Evolutionary conservation across 2,797 vertebrate species (phyloP).

Genomic region (Cyclura pinguis): DNA sequence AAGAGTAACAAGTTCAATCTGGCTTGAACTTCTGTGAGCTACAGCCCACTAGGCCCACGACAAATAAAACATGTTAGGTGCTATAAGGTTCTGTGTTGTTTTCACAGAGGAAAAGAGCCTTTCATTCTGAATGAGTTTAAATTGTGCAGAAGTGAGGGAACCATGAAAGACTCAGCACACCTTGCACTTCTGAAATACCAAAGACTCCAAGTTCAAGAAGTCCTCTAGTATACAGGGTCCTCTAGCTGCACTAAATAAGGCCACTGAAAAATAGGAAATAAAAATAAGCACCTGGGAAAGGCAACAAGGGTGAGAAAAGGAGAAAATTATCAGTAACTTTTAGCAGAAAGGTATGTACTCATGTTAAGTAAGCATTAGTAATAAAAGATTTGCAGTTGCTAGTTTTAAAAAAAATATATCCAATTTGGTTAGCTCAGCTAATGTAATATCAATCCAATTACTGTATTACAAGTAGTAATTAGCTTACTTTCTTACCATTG

Average conservation of each 20-base stretch:
- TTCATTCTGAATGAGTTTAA: not conserved
- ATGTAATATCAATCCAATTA: not conserved
- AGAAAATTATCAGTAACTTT: not conserved
- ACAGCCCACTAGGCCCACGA: too few species aligned
- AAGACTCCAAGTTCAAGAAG: not conserved
- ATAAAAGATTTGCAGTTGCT: not conserved
- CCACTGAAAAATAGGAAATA: not conserved
- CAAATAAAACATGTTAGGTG: too few species aligned
- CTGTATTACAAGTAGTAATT: constrained; percentile 34
- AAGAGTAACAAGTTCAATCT: too few species aligned
- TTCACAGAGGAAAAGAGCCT: not conserved
- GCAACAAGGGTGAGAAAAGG: not conserved
- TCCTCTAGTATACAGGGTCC: not conserved
- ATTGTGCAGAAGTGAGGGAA: not conserved
- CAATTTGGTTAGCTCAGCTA: constrained; percentile 1
- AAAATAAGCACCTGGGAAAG: not conserved
- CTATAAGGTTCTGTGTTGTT: too few species aligned
- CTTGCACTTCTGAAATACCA: not conserved
- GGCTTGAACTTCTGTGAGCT: too few species aligned
- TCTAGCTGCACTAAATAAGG: not conserved
- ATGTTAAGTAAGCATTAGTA: not conserved
- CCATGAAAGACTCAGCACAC: not conserved
- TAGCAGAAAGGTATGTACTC: not conserved
- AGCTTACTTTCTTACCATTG: constrained; percentile 88
- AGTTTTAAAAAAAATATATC: not conserved